These are phyloP conservation scores for Notothenia rossii DNA, from an alignment of 2,113 vertebrate species.

Conservation along the genomic window DNA sequence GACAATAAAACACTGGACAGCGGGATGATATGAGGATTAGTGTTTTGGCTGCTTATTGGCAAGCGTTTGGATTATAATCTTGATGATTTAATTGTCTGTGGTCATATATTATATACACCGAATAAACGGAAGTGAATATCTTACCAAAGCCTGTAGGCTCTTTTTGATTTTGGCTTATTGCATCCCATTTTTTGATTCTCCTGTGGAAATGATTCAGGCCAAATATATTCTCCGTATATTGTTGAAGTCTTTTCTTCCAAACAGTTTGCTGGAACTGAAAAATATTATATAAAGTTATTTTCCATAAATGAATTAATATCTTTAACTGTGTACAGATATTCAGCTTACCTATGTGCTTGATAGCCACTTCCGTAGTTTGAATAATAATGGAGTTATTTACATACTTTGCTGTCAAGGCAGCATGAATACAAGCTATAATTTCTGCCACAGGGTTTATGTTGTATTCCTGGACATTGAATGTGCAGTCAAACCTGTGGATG, in stretches of 20 bases:
- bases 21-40: neutral
- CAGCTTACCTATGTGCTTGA: slow-evolving; percentile 69
- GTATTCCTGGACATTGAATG: slow-evolving; percentile 73
- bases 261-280: slow-evolving; percentile 75
- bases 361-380: neutral
- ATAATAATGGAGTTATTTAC: slow-evolving; percentile 54
- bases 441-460: slow-evolving; percentile 19
- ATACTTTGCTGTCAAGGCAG: slow-evolving; percentile 54
- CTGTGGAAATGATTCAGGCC: slow-evolving; percentile 72
- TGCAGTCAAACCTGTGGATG: slow-evolving; percentile 68
- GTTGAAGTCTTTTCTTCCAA: slow-evolving; percentile 60
- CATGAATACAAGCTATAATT: slow-evolving; percentile 23
- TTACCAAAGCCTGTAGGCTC: slow-evolving; percentile 78
- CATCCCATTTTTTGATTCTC: slow-evolving; percentile 63
- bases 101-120: slow-evolving; percentile 11
- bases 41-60: neutral
- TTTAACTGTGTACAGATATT: neutral
- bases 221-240: slow-evolving; percentile 76
- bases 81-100: neutral
- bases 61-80: neutral
- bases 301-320: neutral
- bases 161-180: slow-evolving; percentile 12
- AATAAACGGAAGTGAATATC: neutral
- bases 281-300: neutral
- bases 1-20: neutral